Base-by-base conservation (phyloP, 2,113 vertebrate genomes). In the Colossoma macropomum region DNA sequence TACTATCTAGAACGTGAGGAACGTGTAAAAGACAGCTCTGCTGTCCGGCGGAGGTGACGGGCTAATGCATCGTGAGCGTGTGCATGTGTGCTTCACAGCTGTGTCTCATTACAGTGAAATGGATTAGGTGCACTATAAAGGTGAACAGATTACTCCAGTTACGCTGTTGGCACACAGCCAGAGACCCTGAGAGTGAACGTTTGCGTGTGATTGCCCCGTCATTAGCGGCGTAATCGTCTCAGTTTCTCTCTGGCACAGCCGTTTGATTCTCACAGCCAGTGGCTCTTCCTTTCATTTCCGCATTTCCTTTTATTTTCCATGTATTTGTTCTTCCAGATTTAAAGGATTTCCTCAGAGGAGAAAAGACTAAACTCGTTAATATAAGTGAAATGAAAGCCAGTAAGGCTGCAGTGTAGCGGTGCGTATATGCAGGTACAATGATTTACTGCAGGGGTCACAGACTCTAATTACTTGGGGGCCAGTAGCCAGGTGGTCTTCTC, bases 131-230 rank as follows among this genome's bases (percentile, higher is more conserved):
- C 65, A 76, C 54, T 11, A 68, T 79, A 74, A 77, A 84, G 78
- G 88, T 82, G 66, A 84, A 59, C 54, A 72, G 80, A 85, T 86
- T 87, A 87, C 74, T 72, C 77, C 86, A 85, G 85, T 86, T 54
- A 89, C 76, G 81, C 54, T 86, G 74, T 86, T 77, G 84, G 84
- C 84, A 70, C 85, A 86, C 85, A 66, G 82, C 80, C 75, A 60
- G 74, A 0, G 11, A 52, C 30, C 38, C 56, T 7, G 19, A 76
- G 27, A 12, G 63, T 15, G 15, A 7, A 3, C 68, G 60, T 25
- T 27, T 28, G 23, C 38, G 60, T 79, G 85, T 63, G 60, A 68
- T 60, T 3, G 52, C 72, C 34, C 3, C 8, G 72, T 68, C 59
- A 62, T 62, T 62, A 62, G 54, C 79, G 4, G 48, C 27, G 83